Evolutionary conservation across 2,113 vertebrate species (phyloP).

Genomic region (Oncorhynchus tshawytscha): DNA sequence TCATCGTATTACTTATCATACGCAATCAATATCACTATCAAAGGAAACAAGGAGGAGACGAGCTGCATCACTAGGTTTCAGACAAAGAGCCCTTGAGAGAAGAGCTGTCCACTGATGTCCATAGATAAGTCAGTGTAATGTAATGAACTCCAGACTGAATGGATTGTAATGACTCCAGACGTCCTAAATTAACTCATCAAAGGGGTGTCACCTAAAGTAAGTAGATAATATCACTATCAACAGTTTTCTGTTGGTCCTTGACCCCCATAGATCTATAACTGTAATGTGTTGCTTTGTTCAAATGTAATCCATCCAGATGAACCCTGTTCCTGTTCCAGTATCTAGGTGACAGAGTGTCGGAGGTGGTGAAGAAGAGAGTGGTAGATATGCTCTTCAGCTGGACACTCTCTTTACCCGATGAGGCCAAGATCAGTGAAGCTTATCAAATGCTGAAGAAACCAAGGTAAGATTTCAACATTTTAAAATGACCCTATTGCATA

Average conservation of each 20-base stretch:
- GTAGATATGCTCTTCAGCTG: constrained; percentile 90
- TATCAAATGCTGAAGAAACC: constrained; percentile 95
- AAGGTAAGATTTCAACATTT: constrained; percentile 72
- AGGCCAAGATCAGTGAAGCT: constrained; percentile 91
- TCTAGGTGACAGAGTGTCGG: constrained; percentile 89
- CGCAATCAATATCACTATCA: no score
- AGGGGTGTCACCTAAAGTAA: constrained; percentile 94
- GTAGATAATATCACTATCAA: constrained; percentile 32
- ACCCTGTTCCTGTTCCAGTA: constrained; percentile 72
- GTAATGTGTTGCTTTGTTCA: not conserved
- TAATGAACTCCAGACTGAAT: no score
- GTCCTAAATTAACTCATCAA: constrained; percentile 94
- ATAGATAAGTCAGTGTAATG: no score
- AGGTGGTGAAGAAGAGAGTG: constrained; percentile 89
- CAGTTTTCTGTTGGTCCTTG: no score
- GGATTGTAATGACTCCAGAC: no score
- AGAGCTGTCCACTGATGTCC: no score
- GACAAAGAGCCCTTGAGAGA: no score
- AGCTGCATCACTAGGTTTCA: no score
- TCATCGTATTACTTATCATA: no score
- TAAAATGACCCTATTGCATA: no score
- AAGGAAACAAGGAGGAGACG: no score
- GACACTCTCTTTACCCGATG: constrained; percentile 88
- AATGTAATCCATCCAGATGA: no score
- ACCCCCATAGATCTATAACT: not conserved